Conservation (phyloP, 2,888 invertebrate genomes). For the Microplitis manilae region DNA sequence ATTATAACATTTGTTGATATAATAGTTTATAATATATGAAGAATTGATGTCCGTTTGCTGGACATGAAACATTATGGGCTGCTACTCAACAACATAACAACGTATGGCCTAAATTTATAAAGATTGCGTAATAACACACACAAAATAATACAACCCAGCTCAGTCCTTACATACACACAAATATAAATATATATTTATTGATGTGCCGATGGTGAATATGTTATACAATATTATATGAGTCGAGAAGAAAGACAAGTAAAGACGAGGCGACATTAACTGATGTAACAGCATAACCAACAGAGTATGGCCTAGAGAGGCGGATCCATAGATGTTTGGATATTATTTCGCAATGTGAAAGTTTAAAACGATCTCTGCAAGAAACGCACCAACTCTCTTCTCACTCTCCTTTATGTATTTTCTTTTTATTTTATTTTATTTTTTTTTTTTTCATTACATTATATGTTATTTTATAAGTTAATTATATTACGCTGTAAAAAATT, state of each 20-base stretch:
- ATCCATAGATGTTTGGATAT: slow-evolving; percentile 56
- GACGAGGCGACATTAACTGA: slow-evolving; percentile 33
- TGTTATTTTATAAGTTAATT: not conserved
- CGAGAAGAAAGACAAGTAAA: slow-evolving; percentile 18
- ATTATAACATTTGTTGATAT: not conserved
- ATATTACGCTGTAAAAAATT: no score
- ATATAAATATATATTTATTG: slow-evolving; percentile 8
- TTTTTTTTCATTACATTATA: slow-evolving; percentile 11
- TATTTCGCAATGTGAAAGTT: slow-evolving; percentile 63
- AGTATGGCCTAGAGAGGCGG: slow-evolving; percentile 32
- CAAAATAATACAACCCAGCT: not conserved
- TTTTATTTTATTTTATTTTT: not conserved
- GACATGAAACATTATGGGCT: not conserved
- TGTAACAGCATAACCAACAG: slow-evolving; percentile 30
- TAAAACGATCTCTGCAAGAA: slow-evolving; percentile 50
- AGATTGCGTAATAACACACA: slow-evolving; percentile 18
- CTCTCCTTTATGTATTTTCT: slow-evolving; percentile 2
- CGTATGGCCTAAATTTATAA: slow-evolving; percentile 36
- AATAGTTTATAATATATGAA: not conserved
- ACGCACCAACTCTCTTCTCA: slow-evolving; percentile 20
- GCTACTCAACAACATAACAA: slow-evolving; percentile 10
- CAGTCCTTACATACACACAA: not conserved
- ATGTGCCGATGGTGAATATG: slow-evolving; percentile 16
- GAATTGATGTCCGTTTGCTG: not conserved
- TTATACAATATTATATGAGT: slow-evolving; percentile 32